Conservation (phyloP, 2,797 vertebrate genomes). For the Premnoplex brunnescens region DNA sequence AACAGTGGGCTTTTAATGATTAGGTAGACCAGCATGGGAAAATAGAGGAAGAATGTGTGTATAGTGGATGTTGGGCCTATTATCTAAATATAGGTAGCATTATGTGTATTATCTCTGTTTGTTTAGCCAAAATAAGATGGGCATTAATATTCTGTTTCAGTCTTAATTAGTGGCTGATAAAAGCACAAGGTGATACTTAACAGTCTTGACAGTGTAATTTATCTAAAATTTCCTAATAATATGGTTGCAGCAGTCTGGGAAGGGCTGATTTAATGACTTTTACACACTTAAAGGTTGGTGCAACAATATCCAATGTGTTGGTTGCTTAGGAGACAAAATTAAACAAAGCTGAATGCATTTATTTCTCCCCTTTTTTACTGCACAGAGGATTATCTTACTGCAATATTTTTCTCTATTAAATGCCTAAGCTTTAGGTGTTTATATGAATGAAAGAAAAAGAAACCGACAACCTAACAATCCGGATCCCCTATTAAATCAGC, state of each 20-base stretch:
- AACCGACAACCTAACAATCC: background rate
- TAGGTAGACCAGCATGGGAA: rapidly evolving
- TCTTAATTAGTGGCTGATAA: constrained; percentile 44
- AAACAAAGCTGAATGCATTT: background rate
- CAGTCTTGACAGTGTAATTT: constrained; percentile 19
- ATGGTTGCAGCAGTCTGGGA: background rate
- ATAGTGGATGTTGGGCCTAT: background rate
- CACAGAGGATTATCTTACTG: constrained; percentile 17
- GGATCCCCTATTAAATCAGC: constrained; percentile 48
- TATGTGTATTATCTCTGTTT: constrained; percentile 37
- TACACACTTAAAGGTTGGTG: constrained; percentile 25
- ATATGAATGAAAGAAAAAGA: background rate
- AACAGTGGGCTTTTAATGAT: background rate
- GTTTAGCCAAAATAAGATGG: background rate
- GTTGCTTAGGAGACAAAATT: constrained; percentile 61
- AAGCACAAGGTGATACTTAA: constrained; percentile 58
- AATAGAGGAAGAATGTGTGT: background rate
- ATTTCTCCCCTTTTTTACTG: constrained; percentile 1
- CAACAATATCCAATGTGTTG: background rate
- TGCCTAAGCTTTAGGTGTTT: constrained; percentile 15
- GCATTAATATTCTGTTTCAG: constrained; percentile 55
- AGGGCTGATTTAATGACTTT: constrained; percentile 29
- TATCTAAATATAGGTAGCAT: background rate
- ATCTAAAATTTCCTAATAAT: constrained; percentile 49
- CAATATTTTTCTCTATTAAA: constrained; percentile 46